Conservation (phyloP, 2,113 vertebrate species). For the Morphnarchus princeps region DNA sequence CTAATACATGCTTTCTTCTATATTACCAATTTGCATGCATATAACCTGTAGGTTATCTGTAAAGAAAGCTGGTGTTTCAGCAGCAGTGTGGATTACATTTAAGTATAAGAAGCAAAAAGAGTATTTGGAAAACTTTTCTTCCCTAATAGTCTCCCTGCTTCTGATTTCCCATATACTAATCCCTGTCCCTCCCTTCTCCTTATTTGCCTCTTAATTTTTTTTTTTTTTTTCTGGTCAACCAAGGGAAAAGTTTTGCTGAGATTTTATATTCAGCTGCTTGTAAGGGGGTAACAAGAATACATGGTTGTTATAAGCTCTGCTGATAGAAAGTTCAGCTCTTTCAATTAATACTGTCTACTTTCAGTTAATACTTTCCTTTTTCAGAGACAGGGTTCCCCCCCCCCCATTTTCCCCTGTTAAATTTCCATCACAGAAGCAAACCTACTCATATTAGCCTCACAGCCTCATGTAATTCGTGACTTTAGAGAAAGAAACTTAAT, state of each 20-base stretch:
- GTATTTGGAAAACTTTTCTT: background rate
- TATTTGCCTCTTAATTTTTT: background rate
- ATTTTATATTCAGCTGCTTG: background rate
- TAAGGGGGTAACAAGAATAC: background rate
- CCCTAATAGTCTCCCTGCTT: background rate
- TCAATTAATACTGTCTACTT: background rate
- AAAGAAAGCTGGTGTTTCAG: background rate
- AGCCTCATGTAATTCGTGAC: accelerated
- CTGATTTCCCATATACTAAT: background rate
- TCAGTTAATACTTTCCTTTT: background rate
- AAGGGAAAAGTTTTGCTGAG: background rate
- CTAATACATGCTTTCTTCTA: background rate
- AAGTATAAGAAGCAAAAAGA: background rate
- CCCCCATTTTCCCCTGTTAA: background rate
- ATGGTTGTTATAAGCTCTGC: background rate
- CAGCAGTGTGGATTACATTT: background rate
- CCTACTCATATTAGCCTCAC: background rate
- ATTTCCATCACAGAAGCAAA: background rate
- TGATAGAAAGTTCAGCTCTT: background rate
- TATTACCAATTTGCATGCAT: background rate
- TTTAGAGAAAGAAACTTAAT: background rate
- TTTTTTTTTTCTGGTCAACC: background rate
- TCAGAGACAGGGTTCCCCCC: background rate
- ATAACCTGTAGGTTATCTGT: background rate
- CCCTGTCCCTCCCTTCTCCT: background rate